These are phyloP conservation scores for Sycophila sp. DNA, from an alignment of 1,140 invertebrate genomes.

Conservation along the genomic window DNA sequence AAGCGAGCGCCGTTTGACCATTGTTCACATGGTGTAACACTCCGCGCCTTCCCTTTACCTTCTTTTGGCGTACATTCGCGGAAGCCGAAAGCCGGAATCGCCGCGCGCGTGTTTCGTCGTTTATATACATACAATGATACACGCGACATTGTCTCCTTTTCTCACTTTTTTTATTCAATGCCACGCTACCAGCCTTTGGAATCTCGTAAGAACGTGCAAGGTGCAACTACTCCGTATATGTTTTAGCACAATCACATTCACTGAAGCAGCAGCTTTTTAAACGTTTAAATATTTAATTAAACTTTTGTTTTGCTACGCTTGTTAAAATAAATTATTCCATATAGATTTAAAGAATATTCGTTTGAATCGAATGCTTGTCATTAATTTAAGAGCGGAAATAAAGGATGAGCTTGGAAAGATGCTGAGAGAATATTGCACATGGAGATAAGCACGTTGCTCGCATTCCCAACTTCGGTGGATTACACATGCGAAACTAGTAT, in stretches of 20 bases:
- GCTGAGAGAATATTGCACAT: conserved; percentile 40
- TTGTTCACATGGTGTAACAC: conserved; percentile 25
- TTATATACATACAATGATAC: conserved; percentile 37
- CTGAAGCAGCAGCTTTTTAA: too few species aligned
- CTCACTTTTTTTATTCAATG: background rate
- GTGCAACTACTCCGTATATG: background rate
- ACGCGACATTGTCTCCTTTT: conserved; percentile 28
- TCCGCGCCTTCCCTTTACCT: background rate
- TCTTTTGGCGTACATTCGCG: conserved; percentile 20
- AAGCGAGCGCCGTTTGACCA: background rate
- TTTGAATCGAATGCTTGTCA: too few species aligned
- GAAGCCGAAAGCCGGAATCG: conserved; percentile 12
- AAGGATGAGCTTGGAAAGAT: conserved; percentile 24
- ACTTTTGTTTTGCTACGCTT: too few species aligned
- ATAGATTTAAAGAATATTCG: too few species aligned
- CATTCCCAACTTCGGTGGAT: conserved; percentile 62
- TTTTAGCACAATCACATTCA: too few species aligned
- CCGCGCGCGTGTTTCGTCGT: background rate
- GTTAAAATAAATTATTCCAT: too few species aligned
- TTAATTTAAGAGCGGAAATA: too few species aligned
- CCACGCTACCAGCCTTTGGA: conserved; percentile 13
- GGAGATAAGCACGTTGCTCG: conserved; percentile 48
- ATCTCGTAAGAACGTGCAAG: conserved; percentile 3
- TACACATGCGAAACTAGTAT: conserved; percentile 46
- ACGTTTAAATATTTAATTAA: background rate